phyloP scores from a whole-genome alignment of 2,113 vertebrate genomes.

The Macrotus californicus region DNA sequence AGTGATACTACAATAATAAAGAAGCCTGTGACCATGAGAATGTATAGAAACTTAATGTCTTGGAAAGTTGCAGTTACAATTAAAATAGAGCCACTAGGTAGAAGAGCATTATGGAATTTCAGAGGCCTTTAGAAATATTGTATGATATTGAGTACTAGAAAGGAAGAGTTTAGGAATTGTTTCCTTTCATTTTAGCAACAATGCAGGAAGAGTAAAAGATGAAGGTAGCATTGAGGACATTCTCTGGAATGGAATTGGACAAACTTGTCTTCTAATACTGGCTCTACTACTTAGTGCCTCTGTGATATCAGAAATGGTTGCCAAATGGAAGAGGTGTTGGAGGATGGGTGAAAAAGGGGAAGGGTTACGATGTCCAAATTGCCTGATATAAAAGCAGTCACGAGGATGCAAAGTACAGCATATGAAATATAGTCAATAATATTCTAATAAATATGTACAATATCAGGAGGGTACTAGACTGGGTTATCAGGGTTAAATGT shows the following conservation, averaged over 20 bases:
- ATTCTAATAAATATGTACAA: neutral
- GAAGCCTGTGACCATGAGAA: neutral
- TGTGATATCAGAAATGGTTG: neutral
- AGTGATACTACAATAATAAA: neutral
- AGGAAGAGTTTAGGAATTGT: neutral
- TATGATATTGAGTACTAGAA: neutral
- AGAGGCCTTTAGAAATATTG: neutral
- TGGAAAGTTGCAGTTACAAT: neutral
- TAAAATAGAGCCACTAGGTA: neutral
- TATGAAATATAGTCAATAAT: neutral
- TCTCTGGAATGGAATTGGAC: neutral
- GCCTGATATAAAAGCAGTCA: neutral
- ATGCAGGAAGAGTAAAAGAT: neutral
- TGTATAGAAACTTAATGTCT: neutral
- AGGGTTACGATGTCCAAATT: neutral
- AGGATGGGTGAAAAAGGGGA: no score
- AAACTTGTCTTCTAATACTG: neutral
- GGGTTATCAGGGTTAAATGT: neutral
- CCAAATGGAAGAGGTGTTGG: neutral
- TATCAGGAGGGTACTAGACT: neutral
- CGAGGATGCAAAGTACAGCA: neutral
- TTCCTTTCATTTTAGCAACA: neutral
- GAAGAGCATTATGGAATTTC: neutral
- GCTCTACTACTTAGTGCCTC: neutral
- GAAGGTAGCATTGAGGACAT: neutral